Conservation (phyloP, 2,888 invertebrate genomes). For the Athalia circularis region DNA sequence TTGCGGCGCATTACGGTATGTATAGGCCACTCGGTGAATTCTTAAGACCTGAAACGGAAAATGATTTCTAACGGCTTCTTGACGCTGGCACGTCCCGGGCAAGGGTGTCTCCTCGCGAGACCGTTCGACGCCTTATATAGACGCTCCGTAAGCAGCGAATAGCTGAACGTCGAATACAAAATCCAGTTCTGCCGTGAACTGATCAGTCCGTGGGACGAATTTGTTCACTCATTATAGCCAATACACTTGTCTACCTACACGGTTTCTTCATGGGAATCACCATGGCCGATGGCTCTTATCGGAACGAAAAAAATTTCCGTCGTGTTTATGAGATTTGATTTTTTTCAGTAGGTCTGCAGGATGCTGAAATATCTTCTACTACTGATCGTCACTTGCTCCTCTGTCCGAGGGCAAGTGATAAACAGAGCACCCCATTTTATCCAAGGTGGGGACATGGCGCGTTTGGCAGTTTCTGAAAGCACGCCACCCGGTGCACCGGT, state of each 20-base stretch:
- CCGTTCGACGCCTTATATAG: slow-evolving; percentile 39
- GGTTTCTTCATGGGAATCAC: not conserved
- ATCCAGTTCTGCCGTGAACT: slow-evolving; percentile 21
- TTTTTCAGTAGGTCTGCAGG: slow-evolving; percentile 56
- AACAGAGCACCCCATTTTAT: slow-evolving; percentile 86
- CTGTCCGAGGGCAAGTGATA: slow-evolving; percentile 76
- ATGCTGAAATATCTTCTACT: slow-evolving; percentile 64
- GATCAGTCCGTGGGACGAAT: slow-evolving; percentile 17
- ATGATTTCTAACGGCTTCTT: slow-evolving; percentile 68
- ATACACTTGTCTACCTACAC: slow-evolving; percentile 17
- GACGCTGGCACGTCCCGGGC: slow-evolving; percentile 50
- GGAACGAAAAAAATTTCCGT: not conserved
- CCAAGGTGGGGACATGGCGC: slow-evolving; percentile 86
- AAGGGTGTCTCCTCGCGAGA: slow-evolving; percentile 1
- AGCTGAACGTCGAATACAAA: not conserved
- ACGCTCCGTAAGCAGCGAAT: slow-evolving; percentile 8
- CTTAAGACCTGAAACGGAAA: slow-evolving; percentile 58
- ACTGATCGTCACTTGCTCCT: slow-evolving; percentile 58
- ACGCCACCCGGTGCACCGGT: slow-evolving; percentile 85
- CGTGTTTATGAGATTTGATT: not conserved
- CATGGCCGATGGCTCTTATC: not conserved
- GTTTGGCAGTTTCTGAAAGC: slow-evolving; percentile 84
- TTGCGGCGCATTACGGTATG: slow-evolving; percentile 22
- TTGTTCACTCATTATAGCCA: slow-evolving; percentile 6
- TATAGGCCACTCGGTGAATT: slow-evolving; percentile 19